A percentile compares a stretch with the other conserved stretches of the same genome.
These are phyloP conservation scores for Tinamus major DNA, from an alignment of 2,797 vertebrate species.

Conservation along the genomic window DNA sequence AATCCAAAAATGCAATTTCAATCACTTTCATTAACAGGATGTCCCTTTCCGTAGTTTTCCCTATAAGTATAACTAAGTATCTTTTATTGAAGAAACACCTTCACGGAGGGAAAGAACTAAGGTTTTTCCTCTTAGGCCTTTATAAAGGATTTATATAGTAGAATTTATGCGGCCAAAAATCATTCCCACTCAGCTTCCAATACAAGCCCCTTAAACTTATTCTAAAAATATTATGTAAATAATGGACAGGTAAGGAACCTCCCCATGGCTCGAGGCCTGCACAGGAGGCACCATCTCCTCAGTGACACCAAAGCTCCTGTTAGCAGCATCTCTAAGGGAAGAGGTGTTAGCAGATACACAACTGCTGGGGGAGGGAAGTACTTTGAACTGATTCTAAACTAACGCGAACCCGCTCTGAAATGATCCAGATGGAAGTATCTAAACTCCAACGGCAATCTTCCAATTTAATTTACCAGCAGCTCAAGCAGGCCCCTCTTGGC, in stretches of 20 bases:
- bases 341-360: neutral
- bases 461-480: neutral
- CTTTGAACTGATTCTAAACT: neutral
- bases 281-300: neutral
- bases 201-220: neutral
- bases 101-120: neutral
- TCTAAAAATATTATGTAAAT: neutral
- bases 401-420: neutral
- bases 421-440: neutral
- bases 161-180: neutral
- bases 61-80: no score
- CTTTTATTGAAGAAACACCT: neutral
- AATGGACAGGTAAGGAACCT: neutral
- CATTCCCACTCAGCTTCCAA: neutral
- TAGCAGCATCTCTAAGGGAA: neutral
- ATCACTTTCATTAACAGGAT: slow-evolving; percentile 39
- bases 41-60: neutral
- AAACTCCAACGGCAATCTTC: neutral
- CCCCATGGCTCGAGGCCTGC: neutral
- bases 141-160: neutral
- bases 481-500: neutral
- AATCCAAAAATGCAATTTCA: slow-evolving; percentile 19
- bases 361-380: neutral
- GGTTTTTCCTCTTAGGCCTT: neutral
- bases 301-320: neutral